Base-by-base conservation (phyloP, 2,113 vertebrate species). In the Crotalus helleri region DNA sequence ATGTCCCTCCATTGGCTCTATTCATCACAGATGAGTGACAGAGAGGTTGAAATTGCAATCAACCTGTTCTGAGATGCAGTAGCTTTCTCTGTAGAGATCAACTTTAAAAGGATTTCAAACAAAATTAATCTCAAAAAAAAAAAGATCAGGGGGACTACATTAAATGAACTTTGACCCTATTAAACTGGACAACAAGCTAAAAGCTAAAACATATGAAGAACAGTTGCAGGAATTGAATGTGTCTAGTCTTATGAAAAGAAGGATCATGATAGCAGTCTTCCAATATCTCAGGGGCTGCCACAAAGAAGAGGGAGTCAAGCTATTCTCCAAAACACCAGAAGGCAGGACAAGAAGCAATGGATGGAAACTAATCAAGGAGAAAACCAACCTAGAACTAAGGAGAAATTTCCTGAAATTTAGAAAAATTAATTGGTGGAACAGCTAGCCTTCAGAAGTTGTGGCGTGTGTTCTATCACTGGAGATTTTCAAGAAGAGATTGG, bases 71-170 rank as follows among this genome's bases (percentile, higher is more conserved):
- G 4, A 85, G 26, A 46, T 17, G 10, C 13, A 33, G 39, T 49
- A 24, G 51, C 26, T 44, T 23, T 59, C 89, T 39, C 15, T 57
- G 61, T 54, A 10, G 13, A 87, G 85, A 93, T 58, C 46, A 92
- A 91, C 26, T 88, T 93, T 2, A 81, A 95, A 88, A 88, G 85
- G 96, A 93, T 96, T 95, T 24, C 93, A 94, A 96, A 96, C 96
- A 90, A 91, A 96, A 95, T 95, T 96, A 98, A 97, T 97, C 97
- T 98, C 97, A 98, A 98, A 98, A 96, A 39, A 39, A 92, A 92
- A 85, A 97, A 98, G 97, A 98, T 98, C 97, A 96, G 51, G 69
- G 0, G 3, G 87, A 94, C 94, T 95, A 93, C 92, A 88, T 5
- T 87, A 96, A 96, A 97, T 96, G 10, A 91, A 89, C 96, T 96